Conservation (phyloP, 2,888 invertebrate genomes). For the Clanis bilineata region DNA sequence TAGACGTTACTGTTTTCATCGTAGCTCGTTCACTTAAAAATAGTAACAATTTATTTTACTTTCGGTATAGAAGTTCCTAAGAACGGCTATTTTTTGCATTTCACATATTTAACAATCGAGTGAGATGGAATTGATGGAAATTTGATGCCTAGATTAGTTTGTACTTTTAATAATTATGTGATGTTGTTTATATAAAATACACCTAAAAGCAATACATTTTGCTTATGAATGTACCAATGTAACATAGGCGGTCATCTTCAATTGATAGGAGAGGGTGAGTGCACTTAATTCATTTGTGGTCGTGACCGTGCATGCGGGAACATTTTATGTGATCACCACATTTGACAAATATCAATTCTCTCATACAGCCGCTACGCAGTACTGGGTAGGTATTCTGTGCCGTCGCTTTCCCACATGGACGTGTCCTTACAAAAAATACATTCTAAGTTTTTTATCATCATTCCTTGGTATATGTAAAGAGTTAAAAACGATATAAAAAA, state of each 20-base stretch:
- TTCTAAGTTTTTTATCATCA: background rate
- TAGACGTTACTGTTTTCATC: too few relatives aligned
- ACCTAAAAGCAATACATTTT: constrained; percentile 14
- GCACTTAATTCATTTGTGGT: constrained; percentile 71
- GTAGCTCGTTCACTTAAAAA: too few relatives aligned
- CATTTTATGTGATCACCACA: constrained; percentile 58
- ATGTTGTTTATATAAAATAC: background rate
- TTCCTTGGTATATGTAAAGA: constrained; percentile 17
- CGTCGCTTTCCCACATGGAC: constrained; percentile 7
- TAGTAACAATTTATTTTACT: too few relatives aligned
- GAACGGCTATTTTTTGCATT: too few relatives aligned
- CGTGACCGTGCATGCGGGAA: constrained; percentile 67
- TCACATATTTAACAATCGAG: too few relatives aligned
- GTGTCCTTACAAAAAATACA: background rate
- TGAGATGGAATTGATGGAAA: too few relatives aligned
- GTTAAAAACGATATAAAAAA: constrained; percentile 31
- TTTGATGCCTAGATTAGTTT: too few relatives aligned
- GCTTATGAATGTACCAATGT: constrained; percentile 50
- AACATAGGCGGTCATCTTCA: constrained; percentile 68
- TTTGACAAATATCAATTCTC: constrained; percentile 18
- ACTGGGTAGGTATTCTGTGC: too few relatives aligned
- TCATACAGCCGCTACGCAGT: background rate
- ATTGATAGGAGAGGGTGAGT: constrained; percentile 72
- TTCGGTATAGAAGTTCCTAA: too few relatives aligned
- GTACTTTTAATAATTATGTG: too few relatives aligned